Evolutionary conservation across 2,888 invertebrate genomes (phyloP).

Genomic region (Drosophila rellima): DNA sequence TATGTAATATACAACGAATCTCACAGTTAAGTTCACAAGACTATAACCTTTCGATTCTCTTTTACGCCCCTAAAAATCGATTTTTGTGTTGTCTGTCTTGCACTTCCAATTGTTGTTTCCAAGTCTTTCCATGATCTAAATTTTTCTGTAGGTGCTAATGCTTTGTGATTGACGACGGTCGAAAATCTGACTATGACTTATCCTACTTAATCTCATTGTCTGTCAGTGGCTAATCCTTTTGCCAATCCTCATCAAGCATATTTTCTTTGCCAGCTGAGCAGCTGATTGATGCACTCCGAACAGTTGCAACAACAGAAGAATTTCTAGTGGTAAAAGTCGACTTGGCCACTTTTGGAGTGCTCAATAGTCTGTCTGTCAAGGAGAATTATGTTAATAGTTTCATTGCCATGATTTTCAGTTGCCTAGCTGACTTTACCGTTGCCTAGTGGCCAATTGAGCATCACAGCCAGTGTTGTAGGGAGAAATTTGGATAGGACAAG

Average conservation of each 20-base stretch:
- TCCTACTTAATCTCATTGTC: constrained; percentile 11
- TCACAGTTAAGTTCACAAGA: neutral
- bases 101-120: neutral
- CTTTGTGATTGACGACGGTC: constrained; percentile 70
- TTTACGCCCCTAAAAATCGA: neutral
- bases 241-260: constrained; percentile 75
- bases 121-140: neutral
- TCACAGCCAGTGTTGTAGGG: neutral
- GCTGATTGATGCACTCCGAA: constrained; percentile 34
- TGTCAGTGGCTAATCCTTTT: constrained; percentile 41
- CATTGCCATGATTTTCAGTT: constrained; percentile 48
- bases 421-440: constrained; percentile 65
- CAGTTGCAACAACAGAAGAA: constrained; percentile 2
- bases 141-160: neutral
- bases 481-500: constrained; percentile 1
- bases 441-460: constrained; percentile 58
- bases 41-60: neutral
- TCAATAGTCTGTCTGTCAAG: constrained; percentile 65
- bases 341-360: constrained; percentile 26
- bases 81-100: neutral
- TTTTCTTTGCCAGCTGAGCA: constrained; percentile 53
- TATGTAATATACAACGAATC: too few relatives aligned
- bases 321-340: constrained; percentile 8
- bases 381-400: constrained; percentile 70
- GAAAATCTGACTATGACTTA: constrained; percentile 11